Evolutionary conservation across 2,113 vertebrate species (phyloP), one percentile per base, ranked within the genome.

Genomic region (Limnothrissa miodon): DNA sequence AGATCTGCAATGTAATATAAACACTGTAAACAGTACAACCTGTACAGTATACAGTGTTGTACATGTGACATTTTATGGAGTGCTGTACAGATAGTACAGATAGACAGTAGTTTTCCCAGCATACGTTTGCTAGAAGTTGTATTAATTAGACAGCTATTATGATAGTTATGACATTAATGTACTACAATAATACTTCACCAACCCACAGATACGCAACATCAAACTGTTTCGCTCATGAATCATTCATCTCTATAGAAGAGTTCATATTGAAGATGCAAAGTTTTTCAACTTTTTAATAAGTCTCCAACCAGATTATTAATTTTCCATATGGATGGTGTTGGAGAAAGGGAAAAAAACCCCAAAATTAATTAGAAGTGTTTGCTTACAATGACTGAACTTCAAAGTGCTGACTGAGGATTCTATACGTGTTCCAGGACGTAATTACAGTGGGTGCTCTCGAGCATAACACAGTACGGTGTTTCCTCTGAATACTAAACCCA

Each of bases 331-430:
- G 66, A 36, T 36, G 66, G 25, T 74, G 13, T 74, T 39, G 0
- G 29, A 17, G 66, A 15, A 74, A 36, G 66, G 33, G 42, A 42
- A 74, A 33, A 33, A 74, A 15, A 33, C 66, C 2, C 66, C 2
- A 29, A 74, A 74, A 74, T 74, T 74, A 74, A 74, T 74, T 36
- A 74, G 15, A 74, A 33, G 29, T 74, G 66, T 36, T 74, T 74
- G 66, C 66, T 39, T 74, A 36, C 66, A 74, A 36, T 74, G 66
- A 74, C 29, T 74, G 66, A 74, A 74, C 66, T 36, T 74, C 66
- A 74, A 74, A 74, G 66, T 39, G 66, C 66, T 74, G 66, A 74
- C 66, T 36, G 66, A 74, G 66, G 29, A 17, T 33, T 74, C 66
- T 74, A 5, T 74, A 74, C 19, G 5, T 74, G 66, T 74, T 74